These are phyloP conservation scores for Scaptomyza reducta DNA, from an alignment of 2,888 invertebrate species.

Conservation along the genomic window DNA sequence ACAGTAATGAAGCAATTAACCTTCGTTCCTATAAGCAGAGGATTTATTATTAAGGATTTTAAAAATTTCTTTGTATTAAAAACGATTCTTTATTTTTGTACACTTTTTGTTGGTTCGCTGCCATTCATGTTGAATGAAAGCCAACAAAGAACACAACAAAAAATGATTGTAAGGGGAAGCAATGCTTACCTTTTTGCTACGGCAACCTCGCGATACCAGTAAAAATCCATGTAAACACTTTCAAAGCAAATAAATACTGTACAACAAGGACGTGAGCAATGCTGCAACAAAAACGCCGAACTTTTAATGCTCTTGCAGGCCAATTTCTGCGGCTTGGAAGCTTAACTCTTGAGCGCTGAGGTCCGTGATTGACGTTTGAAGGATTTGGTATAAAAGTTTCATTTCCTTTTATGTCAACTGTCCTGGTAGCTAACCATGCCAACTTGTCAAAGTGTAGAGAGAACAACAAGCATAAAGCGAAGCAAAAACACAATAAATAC, in stretches of 20 bases:
- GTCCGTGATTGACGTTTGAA: not conserved
- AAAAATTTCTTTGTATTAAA: constrained; percentile 28
- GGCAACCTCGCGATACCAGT: constrained; percentile 16
- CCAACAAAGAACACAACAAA: constrained; percentile 8
- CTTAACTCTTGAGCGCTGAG: not conserved
- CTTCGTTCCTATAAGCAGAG: not conserved
- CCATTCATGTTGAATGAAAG: constrained; percentile 41
- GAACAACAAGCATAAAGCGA: constrained; percentile 55
- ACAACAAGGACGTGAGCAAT: constrained; percentile 15
- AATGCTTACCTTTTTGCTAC: constrained; percentile 11
- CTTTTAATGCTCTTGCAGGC: constrained; percentile 11
- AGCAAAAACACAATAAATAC: constrained; percentile 64
- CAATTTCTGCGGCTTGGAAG: not conserved
- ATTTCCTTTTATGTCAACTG: not conserved
- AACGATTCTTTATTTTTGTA: constrained; percentile 24
- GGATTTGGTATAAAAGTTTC: not conserved
- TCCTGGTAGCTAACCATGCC: constrained; percentile 2
- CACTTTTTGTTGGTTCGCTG: constrained; percentile 23
- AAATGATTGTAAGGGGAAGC: constrained; percentile 19
- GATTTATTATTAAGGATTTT: constrained; percentile 32
- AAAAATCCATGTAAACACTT: constrained; percentile 53
- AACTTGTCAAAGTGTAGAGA: not conserved
- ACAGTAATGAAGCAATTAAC: not conserved
- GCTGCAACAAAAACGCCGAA: constrained; percentile 18
- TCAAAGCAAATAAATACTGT: constrained; percentile 49